Conservation (phyloP, 2,797 vertebrate species). For the Gorsachius magnificus region DNA sequence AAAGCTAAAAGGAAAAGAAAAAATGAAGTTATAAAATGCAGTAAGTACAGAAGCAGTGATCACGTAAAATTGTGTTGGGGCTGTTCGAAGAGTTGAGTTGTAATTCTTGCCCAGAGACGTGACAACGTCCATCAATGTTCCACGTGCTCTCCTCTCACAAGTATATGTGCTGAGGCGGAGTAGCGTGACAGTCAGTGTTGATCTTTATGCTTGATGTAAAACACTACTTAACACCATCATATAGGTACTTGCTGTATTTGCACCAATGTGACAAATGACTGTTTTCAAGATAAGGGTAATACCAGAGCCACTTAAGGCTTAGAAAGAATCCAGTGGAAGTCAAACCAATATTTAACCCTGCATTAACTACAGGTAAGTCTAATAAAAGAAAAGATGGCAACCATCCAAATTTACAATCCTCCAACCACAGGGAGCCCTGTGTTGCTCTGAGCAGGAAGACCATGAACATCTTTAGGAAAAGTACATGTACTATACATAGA, state of each 20-base stretch:
- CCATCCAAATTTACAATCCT: neutral
- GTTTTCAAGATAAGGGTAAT: neutral
- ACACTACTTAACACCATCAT: neutral
- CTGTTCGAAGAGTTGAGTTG: neutral
- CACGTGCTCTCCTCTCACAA: neutral
- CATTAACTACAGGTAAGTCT: neutral
- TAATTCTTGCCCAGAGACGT: neutral
- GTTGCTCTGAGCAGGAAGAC: neutral
- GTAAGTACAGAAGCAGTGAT: neutral
- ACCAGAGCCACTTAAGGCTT: neutral
- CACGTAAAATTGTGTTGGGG: too few relatives aligned
- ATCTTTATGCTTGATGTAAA: neutral
- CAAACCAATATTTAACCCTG: neutral
- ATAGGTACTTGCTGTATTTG: neutral
- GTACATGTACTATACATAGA: neutral
- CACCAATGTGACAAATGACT: neutral
- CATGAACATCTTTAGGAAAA: neutral
- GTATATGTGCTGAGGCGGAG: neutral
- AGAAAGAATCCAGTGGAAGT: neutral
- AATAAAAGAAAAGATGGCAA: neutral
- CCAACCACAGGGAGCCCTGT: neutral
- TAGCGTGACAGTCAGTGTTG: neutral
- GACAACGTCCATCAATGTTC: neutral
- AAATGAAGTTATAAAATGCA: neutral
- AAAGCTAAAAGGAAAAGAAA: slow-evolving; percentile 80